A percentile compares a stretch with the other conserved stretches of the same genome.
Conservation (phyloP, 2,888 invertebrate genomes). For the Xanthia icteritia region DNA sequence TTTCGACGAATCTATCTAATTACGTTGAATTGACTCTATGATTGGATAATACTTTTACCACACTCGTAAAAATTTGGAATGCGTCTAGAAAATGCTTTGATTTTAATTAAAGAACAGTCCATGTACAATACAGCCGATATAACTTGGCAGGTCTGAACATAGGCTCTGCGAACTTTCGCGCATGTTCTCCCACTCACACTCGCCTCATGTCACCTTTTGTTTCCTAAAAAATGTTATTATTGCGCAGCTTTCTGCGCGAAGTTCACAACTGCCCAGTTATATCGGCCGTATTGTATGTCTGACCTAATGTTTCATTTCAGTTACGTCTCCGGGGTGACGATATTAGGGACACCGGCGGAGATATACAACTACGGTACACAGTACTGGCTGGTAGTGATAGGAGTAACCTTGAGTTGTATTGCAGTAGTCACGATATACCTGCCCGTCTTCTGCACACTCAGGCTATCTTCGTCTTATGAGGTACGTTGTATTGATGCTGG, state of each 20-base stretch:
- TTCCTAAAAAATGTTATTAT: too few relatives aligned
- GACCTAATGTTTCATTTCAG: conserved; percentile 83
- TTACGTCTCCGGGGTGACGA: conserved; percentile 96
- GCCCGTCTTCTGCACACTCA: conserved; percentile 94
- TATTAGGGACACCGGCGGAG: conserved; percentile 96
- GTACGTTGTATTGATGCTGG: conserved; percentile 82
- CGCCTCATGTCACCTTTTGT: too few relatives aligned
- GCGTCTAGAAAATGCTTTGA: neutral
- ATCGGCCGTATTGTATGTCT: neutral
- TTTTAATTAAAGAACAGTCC: neutral
- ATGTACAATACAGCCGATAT: too few relatives aligned
- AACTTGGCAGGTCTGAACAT: too few relatives aligned
- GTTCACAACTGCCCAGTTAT: too few relatives aligned
- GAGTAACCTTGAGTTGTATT: conserved; percentile 92
- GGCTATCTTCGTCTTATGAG: conserved; percentile 96
- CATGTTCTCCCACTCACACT: too few relatives aligned
- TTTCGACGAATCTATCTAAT: too few relatives aligned
- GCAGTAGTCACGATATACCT: conserved; percentile 93
- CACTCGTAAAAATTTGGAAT: neutral
- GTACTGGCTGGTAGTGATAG: conserved; percentile 94
- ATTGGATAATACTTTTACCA: neutral
- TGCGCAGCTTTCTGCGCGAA: too few relatives aligned
- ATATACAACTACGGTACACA: conserved; percentile 96
- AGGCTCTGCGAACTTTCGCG: too few relatives aligned
- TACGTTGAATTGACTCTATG: too few relatives aligned